phyloP scores from a whole-genome alignment of 2,888 invertebrate genomes.

The Rhagium mordax region DNA sequence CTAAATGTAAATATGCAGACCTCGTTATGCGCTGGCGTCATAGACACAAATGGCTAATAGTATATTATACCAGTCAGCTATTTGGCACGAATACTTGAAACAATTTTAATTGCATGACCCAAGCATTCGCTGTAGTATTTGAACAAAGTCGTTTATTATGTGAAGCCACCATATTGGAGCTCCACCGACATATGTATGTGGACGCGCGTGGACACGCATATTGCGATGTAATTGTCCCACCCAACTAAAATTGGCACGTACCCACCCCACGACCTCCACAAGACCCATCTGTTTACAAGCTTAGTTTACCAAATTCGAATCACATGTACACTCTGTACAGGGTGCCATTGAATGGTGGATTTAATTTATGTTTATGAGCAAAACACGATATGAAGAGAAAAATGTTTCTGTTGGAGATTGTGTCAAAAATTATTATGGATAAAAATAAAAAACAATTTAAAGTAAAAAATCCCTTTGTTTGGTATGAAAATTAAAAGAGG shows the following conservation, averaged over 20 bases:
- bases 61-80: slow-evolving; percentile 38
- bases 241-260: slow-evolving; percentile 19
- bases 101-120: slow-evolving; percentile 58
- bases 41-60: slow-evolving; percentile 26
- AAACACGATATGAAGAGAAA: too few relatives aligned
- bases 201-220: slow-evolving; percentile 52
- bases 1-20: slow-evolving; percentile 28
- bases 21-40: slow-evolving; percentile 15
- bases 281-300: slow-evolving; percentile 4
- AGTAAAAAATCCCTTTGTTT: too few relatives aligned
- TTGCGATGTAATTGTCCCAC: slow-evolving; percentile 49
- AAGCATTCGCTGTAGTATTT: slow-evolving; percentile 41
- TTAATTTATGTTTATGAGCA: too few relatives aligned
- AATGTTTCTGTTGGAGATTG: too few relatives aligned
- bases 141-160: slow-evolving; percentile 51
- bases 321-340: neutral
- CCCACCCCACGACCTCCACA: neutral
- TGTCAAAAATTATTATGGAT: too few relatives aligned
- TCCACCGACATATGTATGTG: slow-evolving; percentile 48
- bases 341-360: too few relatives aligned
- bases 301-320: neutral
- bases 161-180: slow-evolving; percentile 44
- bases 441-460: too few relatives aligned
- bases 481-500: too few relatives aligned
- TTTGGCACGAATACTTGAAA: slow-evolving; percentile 50